Evolutionary conservation across 2,888 invertebrate species (phyloP).

Genomic region (Nomada lathburiana): DNA sequence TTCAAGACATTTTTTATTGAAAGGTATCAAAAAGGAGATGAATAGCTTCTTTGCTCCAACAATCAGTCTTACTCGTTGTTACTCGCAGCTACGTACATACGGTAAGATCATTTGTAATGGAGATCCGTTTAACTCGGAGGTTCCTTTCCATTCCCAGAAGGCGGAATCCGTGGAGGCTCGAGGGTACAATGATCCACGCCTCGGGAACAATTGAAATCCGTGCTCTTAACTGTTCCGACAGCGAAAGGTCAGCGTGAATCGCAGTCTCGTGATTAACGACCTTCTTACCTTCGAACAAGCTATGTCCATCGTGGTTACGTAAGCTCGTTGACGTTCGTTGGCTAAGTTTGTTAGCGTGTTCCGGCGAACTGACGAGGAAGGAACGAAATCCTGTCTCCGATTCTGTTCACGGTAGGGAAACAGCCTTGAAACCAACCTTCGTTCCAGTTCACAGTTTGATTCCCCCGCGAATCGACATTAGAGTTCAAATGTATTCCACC

Average conservation of each 20-base stretch:
- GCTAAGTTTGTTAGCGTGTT: slow-evolving; percentile 65
- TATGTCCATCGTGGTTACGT: slow-evolving; percentile 58
- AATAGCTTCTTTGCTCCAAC: too few relatives aligned
- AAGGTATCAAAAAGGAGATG: too few relatives aligned
- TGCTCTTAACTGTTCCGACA: slow-evolving; percentile 36
- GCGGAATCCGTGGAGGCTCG: not conserved
- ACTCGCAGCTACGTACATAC: not conserved
- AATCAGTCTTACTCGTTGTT: too few relatives aligned
- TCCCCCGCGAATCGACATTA: slow-evolving; percentile 41
- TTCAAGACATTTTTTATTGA: too few relatives aligned
- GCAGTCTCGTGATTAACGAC: slow-evolving; percentile 62
- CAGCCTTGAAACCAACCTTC: slow-evolving; percentile 58
- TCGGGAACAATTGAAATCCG: slow-evolving; percentile 37
- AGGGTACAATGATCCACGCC: slow-evolving; percentile 28
- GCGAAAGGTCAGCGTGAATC: slow-evolving; percentile 38
- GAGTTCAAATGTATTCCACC: too few relatives aligned
- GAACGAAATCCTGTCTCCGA: slow-evolving; percentile 2
- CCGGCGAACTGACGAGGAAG: slow-evolving; percentile 8
- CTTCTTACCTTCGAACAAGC: slow-evolving; percentile 64
- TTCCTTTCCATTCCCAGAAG: slow-evolving; percentile 2
- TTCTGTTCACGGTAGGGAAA: slow-evolving; percentile 12
- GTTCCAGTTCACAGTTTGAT: slow-evolving; percentile 55
- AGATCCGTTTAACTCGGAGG: slow-evolving; percentile 6
- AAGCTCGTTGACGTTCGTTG: slow-evolving; percentile 63
- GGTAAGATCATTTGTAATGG: not conserved